A percentile compares a stretch with the other conserved stretches of the same genome.
phyloP scores from a whole-genome alignment of 2,888 invertebrate genomes.

The Apamea anceps region DNA sequence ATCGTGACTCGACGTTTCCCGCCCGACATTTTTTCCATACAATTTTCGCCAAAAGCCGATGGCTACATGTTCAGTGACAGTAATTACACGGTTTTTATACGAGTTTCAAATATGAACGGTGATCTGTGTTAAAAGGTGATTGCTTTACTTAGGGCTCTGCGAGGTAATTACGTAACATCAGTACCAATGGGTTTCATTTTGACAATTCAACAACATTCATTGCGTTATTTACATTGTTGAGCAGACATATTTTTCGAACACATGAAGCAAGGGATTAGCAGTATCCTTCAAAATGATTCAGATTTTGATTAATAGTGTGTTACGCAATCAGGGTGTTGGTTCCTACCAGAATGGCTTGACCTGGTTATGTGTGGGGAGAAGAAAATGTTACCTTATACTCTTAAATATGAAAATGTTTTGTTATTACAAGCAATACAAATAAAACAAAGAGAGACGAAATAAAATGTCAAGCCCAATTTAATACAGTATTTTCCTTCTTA shows the following conservation, averaged over 20 bases:
- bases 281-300: not conserved
- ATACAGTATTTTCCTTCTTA: constrained; percentile 46
- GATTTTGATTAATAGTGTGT: not conserved
- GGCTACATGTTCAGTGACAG: constrained; percentile 63
- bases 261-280: not conserved
- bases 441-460: constrained; percentile 33
- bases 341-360: no score
- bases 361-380: not conserved
- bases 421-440: constrained; percentile 14
- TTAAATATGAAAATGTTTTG: not conserved
- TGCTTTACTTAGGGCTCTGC: constrained; percentile 19
- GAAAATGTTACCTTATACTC: not conserved
- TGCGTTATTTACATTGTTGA: not conserved
- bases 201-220: not conserved
- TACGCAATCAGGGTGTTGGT: not conserved
- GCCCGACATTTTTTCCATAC: constrained; percentile 68
- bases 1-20: constrained; percentile 72
- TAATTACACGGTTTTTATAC: constrained; percentile 69
- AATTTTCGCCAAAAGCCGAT: constrained; percentile 69
- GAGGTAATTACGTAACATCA: not conserved
- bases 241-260: not conserved
- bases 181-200: not conserved
- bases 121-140: constrained; percentile 42
- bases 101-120: constrained; percentile 63
- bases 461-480: constrained; percentile 49